Evolutionary conservation across 2,113 vertebrate genomes (phyloP).

Genomic region (Halcyon senegalensis): DNA sequence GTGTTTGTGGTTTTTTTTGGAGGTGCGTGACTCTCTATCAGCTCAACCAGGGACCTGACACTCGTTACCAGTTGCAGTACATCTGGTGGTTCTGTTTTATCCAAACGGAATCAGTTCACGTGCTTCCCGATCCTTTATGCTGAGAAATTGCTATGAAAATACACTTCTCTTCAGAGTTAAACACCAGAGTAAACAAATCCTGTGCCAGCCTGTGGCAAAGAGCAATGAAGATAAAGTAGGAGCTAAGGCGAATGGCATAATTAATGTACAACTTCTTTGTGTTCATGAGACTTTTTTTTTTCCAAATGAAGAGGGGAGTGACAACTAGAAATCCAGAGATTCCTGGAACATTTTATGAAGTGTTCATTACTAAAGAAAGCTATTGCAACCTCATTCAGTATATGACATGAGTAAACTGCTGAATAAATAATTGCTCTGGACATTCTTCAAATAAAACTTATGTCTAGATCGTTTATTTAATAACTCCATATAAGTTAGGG

Average conservation of each 20-base stretch:
- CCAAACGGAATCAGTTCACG: background rate
- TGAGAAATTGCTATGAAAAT: background rate
- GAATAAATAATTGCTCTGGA: background rate
- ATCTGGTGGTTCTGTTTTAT: constrained; percentile 25
- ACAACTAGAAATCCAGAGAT: background rate
- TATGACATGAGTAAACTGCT: background rate
- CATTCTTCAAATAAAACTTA: background rate
- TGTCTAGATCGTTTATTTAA: background rate
- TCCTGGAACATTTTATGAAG: background rate
- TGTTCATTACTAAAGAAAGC: background rate
- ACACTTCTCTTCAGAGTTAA: background rate
- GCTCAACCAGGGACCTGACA: background rate
- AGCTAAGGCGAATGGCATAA: background rate
- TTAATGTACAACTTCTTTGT: background rate
- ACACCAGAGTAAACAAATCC: background rate
- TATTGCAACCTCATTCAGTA: background rate
- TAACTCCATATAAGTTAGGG: background rate
- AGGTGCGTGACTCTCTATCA: background rate
- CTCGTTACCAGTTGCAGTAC: background rate
- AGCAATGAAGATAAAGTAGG: background rate
- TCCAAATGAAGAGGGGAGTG: background rate
- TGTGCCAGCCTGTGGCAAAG: background rate
- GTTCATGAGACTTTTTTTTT: background rate
- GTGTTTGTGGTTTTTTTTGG: background rate
- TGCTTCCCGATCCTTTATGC: background rate